Conservation (phyloP, 1,140 invertebrate genomes). For the Saccostrea echinata region DNA sequence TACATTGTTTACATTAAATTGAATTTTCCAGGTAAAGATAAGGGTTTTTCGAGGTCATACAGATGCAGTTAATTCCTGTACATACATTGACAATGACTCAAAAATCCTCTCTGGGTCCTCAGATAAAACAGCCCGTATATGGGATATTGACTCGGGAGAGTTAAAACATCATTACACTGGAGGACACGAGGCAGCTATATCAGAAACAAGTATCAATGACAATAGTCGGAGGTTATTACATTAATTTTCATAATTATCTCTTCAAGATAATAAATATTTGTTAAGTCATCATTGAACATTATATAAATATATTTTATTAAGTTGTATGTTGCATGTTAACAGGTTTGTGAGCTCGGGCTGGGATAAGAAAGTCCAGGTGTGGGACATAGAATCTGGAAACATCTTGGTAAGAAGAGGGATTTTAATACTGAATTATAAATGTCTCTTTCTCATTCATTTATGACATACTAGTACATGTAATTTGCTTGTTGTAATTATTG, state of each 20-base stretch:
- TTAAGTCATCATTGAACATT: too few species aligned
- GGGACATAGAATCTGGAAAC: conserved; percentile 74
- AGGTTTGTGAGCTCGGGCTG: conserved; percentile 69
- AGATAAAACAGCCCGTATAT: conserved; percentile 74
- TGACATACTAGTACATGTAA: neutral
- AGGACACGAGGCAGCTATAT: conserved; percentile 57
- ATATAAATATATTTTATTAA: too few species aligned
- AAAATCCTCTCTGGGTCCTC: conserved; percentile 71
- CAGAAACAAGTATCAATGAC: conserved; percentile 60
- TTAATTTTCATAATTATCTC: too few species aligned
- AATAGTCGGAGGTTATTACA: conserved; percentile 62
- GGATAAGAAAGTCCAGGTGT: conserved; percentile 76
- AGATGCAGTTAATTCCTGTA: conserved; percentile 74
- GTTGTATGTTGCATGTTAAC: neutral
- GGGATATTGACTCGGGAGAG: conserved; percentile 69
- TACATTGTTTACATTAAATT: conserved; percentile 9
- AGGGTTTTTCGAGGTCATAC: conserved; percentile 73
- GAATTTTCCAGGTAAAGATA: conserved; percentile 69
- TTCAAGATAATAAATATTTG: too few species aligned
- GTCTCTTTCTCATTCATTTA: neutral
- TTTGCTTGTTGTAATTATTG: conserved; percentile 24
- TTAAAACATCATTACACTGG: conserved; percentile 64
- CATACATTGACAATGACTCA: conserved; percentile 71
- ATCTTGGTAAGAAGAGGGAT: conserved; percentile 64
- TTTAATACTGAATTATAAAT: neutral